Conservation (phyloP, 2,888 invertebrate species). For the Hetaerina titia region DNA sequence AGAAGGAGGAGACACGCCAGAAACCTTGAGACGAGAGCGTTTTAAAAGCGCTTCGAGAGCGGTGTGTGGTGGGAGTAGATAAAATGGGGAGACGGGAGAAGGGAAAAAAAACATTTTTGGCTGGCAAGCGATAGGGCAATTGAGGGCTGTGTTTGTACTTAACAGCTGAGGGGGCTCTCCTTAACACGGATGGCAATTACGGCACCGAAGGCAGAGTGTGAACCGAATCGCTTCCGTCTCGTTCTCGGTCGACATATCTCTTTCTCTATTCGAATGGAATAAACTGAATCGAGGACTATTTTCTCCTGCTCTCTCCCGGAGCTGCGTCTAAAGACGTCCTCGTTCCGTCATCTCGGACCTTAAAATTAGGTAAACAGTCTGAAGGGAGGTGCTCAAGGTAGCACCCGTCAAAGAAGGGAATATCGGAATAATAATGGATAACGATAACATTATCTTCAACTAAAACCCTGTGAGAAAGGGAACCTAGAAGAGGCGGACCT, state of each 20-base stretch:
- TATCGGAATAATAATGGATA: too few species aligned
- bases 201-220: background rate
- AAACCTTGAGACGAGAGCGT: background rate
- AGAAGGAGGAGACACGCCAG: background rate
- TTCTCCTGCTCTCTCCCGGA: background rate
- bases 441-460: too few species aligned
- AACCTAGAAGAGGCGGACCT: too few species aligned
- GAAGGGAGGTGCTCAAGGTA: too few species aligned
- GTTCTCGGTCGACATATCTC: background rate
- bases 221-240: background rate
- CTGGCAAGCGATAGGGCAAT: background rate
- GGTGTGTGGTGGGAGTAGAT: background rate
- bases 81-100: background rate
- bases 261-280: background rate
- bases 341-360: too few species aligned
- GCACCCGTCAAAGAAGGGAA: too few species aligned
- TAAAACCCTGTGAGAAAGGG: too few species aligned
- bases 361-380: too few species aligned
- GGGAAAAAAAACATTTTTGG: background rate
- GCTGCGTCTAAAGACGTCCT: too few species aligned
- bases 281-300: background rate
- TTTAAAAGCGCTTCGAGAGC: background rate
- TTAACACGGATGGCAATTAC: background rate
- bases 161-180: background rate
- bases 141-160: constrained; percentile 1